Base-by-base conservation (phyloP, 2,113 vertebrate species). In the Mionectes macconnelli region DNA sequence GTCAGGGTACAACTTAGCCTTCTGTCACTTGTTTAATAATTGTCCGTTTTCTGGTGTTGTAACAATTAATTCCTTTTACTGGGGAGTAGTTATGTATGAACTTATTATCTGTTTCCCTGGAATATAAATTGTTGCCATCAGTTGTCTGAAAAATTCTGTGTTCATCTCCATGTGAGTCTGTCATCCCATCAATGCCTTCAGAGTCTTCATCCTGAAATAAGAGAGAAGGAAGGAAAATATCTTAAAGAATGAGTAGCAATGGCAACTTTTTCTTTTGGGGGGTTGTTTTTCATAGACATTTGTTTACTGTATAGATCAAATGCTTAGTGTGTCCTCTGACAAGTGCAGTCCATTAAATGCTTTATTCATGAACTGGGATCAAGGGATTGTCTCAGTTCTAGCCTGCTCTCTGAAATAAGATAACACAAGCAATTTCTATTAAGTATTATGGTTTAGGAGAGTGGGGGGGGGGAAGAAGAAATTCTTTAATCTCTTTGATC, bases 281-380 rank as follows among this genome's bases (percentile, higher is more conserved):
- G 4, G 10, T 68, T 92, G 64, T 52, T 95, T 92, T 92, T 95
- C 87, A 60, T 53, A 95, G 84, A 10, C 53, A 87, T 67, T 95
- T 96, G 92, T 97, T 95, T 95, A 92, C 78, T 91, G 57, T 94
- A 35, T 93, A 91, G 92, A 96, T 93, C 90, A 87, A 94, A 93
- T 94, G 55, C 91, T 83, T 94, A 88, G 83, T 79, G 62, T 96
- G 93, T 91, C 94, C 85, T 94, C 95, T 94, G 94, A 96, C 91
- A 96, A 95, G 81, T 74, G 57, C 59, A 87, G 90, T 95, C 95
- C 94, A 75, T 96, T 97, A 96, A 97, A 95, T 95, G 96, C 90
- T 96, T 97, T 97, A 96, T 97, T 97, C 94, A 96, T 97, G 94
- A 97, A 79, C 81, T 95, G 95, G 94, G 94, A 95, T 92, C 96